phyloP scores from a whole-genome alignment of 2,888 invertebrate genomes.

The Bruchidius siliquastri region DNA sequence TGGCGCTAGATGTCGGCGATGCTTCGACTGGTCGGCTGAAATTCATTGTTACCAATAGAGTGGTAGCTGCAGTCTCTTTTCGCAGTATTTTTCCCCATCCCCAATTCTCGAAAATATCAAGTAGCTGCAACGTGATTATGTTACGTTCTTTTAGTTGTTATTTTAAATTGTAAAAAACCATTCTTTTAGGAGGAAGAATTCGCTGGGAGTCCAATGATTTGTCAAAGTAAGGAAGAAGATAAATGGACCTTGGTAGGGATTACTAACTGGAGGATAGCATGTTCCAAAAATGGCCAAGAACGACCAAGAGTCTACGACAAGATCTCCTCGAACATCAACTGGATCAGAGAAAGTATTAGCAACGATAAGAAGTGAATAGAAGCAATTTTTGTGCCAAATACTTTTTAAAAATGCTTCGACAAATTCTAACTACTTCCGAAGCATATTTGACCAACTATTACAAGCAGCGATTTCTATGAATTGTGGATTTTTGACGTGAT shows the following conservation, averaged over 20 bases:
- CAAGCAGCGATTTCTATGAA: too few species aligned
- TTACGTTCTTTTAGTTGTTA: too few species aligned
- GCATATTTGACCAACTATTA: too few species aligned
- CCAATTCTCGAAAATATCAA: too few species aligned
- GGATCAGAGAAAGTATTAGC: slow-evolving; percentile 64
- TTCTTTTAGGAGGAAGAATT: slow-evolving; percentile 73
- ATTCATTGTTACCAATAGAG: too few species aligned
- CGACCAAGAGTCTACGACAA: slow-evolving; percentile 80
- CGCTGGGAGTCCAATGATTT: slow-evolving; percentile 82
- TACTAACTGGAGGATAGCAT: slow-evolving; percentile 82
- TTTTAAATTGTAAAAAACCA: background rate
- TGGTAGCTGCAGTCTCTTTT: too few species aligned
- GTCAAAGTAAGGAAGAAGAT: slow-evolving; percentile 64
- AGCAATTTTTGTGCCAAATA: background rate
- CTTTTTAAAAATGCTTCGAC: background rate
- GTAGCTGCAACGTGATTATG: too few species aligned
- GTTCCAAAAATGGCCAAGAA: slow-evolving; percentile 70
- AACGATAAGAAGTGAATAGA: background rate
- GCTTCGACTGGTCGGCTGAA: too few species aligned
- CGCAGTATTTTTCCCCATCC: too few species aligned
- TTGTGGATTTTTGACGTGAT: too few species aligned
- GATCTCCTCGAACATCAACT: slow-evolving; percentile 76
- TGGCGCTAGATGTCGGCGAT: too few species aligned
- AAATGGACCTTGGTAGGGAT: slow-evolving; percentile 78
- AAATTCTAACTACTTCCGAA: too few species aligned